Evolutionary conservation across 2,888 invertebrate species (phyloP), one percentile per base, ranked within the genome.

Genomic region (Noctua fimbriata): DNA sequence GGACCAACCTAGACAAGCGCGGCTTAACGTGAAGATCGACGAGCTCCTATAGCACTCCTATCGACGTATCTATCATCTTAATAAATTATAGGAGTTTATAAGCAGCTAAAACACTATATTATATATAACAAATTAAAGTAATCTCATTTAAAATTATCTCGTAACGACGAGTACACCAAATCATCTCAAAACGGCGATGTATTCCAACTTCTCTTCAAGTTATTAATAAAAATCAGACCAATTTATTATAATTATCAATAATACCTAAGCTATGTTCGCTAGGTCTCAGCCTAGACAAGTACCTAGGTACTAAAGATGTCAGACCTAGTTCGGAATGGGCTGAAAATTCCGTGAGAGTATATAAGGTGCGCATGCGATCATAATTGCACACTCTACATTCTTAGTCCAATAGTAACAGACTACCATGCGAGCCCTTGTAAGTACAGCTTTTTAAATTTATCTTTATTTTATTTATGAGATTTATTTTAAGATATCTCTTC

Each of bases 401-500:
- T 91, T 91, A 89, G 90, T 89, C 82, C 93, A 88, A 83, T 88
- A 88, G 89, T 87, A 83, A 89, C 93, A 89, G 93, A 88, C 83
- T 84, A 91, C 90, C 94, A 96, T 96, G 96, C 93, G 93, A 88
- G 91, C 90, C 85, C 89, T 96, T 83, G 96, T 96, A 83, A 96
- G 96, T 95, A 88, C 58, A 18, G n/a, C 55, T n/a, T 36, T 74
- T 79, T 69, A 14, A 58, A 65, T 71, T 69, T 60, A 73, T 63
- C 32, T 65, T 67, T 41, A 41, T 65, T 71, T 36, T 47, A 60
- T n/a, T 3, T 60, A 24, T 6, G 2, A 32, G 5, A 28, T 36
- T 52, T 44, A 44, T 69, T 63, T 63, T 55, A 24, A 36, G 4
- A 63, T n/a, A 36, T 44, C 1, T 32, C n/a, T 44, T 44, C 6